Evolutionary conservation across 2,797 vertebrate genomes (phyloP), one percentile per base, ranked within the genome.

Genomic region (Sebastes steindachneri): DNA sequence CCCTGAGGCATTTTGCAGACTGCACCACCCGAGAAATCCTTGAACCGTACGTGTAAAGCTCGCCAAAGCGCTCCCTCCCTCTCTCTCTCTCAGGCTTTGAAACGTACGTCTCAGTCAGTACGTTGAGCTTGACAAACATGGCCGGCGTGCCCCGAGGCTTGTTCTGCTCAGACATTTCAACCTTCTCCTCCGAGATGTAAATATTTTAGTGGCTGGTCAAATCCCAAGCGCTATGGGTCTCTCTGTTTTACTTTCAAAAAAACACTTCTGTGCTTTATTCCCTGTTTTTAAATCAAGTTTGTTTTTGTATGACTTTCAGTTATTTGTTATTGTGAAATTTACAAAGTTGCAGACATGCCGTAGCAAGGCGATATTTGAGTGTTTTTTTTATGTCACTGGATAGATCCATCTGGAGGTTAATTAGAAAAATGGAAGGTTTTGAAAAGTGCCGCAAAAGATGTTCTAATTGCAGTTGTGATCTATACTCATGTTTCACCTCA

Each of bases 151-250:
- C 88, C 82, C 6, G 6, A 68, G 85, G 90, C 86, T 82, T 74
- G 71, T 75, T 82, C 79, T 68, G 69, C 73, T 80, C 80, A 88
- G 68, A 71, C 82, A 51, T 84, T 84, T 86, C 66, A 83, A 58
- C 85, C 69, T 4, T 77, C 54, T 77, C 78, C 65, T 57, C 71
- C 55, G 82, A 81, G 83, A 79, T 77, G 70, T 88, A 77, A 88
- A 88, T 91, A 84, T 90, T 89, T 85, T 67, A 88, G 58, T n/a
- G 31, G 60, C 25, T 83, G 59, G 15, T 83, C 53, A 66, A 85
- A 78, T 70, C 69, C 62, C 31, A 66, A 19, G 33, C 11, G 17
- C 45, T 31, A 48, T 17, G 23, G 35, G 29, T 31, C 55, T 73
- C 68, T 68, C 48, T 69, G 64, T 55, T 53, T 23, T 31, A 25